A percentile compares a stretch with the other conserved stretches of the same genome.
Evolutionary conservation across 2,888 invertebrate species (phyloP).

Genomic region (Vannuccia rotundouncinata): DNA sequence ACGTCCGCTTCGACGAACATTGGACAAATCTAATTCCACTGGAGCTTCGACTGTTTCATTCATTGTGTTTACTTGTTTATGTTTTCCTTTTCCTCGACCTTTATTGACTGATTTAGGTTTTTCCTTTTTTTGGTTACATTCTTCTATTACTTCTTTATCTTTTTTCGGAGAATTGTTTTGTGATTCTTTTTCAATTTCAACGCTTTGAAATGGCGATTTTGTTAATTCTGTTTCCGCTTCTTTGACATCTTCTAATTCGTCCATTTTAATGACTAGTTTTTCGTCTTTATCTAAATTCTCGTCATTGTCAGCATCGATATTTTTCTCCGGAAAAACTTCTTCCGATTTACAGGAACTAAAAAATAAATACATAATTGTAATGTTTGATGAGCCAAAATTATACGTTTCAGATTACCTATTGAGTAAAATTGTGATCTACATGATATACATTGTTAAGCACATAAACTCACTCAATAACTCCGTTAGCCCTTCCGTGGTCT

Average conservation of each 20-base stretch:
- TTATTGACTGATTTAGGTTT: background rate
- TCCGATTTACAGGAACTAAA: background rate
- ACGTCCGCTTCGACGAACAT: conserved; percentile 37
- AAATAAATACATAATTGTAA: too few species aligned
- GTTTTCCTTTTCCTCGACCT: background rate
- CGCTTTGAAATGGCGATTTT: background rate
- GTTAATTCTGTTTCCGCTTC: background rate
- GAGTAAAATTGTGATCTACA: too few species aligned
- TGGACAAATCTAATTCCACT: background rate
- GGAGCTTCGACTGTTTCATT: background rate
- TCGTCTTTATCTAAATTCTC: background rate
- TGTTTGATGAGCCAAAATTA: background rate
- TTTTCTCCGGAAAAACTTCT: background rate
- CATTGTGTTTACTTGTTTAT: background rate
- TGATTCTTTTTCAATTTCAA: too few species aligned
- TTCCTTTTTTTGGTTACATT: background rate
- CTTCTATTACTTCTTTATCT: conserved; percentile 7
- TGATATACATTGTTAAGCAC: too few species aligned
- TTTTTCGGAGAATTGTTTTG: too few species aligned
- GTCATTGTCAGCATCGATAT: background rate
- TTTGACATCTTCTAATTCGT: background rate
- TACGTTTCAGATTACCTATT: background rate
- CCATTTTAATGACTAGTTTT: background rate
- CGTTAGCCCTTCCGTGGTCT: background rate
- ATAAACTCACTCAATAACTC: background rate